Evolutionary conservation across 2,113 vertebrate species (phyloP).

Genomic region (Propithecus coquereli): DNA sequence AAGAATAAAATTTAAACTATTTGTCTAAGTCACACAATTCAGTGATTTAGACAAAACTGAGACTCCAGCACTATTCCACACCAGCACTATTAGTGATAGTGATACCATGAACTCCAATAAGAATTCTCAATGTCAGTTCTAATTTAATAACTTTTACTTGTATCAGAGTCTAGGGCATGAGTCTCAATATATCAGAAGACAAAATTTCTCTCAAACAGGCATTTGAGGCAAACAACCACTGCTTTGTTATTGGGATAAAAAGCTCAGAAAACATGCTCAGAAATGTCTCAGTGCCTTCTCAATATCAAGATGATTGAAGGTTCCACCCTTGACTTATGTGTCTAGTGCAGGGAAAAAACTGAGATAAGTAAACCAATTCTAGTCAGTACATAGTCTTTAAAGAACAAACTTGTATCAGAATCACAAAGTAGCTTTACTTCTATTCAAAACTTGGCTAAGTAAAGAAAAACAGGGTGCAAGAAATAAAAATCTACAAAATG

Average conservation of each 20-base stretch:
- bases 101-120: background rate
- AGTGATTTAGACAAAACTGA: background rate
- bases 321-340: background rate
- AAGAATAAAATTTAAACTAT: background rate
- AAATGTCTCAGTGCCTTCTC: background rate
- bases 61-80: background rate
- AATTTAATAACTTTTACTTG: background rate
- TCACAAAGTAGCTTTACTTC: background rate
- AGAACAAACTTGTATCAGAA: background rate
- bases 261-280: background rate
- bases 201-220: background rate
- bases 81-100: background rate
- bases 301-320: background rate
- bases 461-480: background rate
- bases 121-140: background rate
- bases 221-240: conserved; percentile 1
- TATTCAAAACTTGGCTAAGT: background rate
- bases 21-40: background rate
- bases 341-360: background rate
- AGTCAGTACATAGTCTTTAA: background rate
- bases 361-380: background rate
- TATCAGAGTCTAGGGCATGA: background rate
- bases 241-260: background rate
- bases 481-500: background rate
- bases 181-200: background rate